These are phyloP conservation scores for Hydropsyche betteni DNA, from an alignment of 2,888 invertebrate genomes.

Conservation along the genomic window DNA sequence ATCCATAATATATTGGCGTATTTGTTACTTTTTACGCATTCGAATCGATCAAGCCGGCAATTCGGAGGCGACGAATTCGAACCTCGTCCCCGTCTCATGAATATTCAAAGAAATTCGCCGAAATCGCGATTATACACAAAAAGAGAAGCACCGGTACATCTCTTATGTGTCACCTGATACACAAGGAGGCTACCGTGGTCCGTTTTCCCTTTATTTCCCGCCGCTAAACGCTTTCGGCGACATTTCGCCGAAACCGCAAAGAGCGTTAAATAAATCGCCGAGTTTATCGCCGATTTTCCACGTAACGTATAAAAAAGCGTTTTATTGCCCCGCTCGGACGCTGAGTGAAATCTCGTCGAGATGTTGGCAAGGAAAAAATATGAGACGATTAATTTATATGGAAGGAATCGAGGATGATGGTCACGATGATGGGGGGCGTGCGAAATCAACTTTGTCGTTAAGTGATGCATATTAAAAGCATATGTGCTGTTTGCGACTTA, in stretches of 20 bases:
- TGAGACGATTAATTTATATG: neutral
- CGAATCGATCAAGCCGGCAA: too few relatives aligned
- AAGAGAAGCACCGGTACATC: too few relatives aligned
- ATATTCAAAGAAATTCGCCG: too few relatives aligned
- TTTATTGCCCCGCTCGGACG: conserved; percentile 12
- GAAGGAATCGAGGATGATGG: neutral
- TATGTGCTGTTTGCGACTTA: neutral
- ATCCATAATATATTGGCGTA: too few relatives aligned
- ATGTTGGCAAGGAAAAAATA: too few relatives aligned
- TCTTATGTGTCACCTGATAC: too few relatives aligned
- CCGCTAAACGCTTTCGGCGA: neutral
- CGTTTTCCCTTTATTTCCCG: neutral
- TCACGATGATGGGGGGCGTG: too few relatives aligned
- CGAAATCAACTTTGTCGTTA: conserved; percentile 12
- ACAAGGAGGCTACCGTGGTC: too few relatives aligned
- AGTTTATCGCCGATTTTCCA: conserved; percentile 28
- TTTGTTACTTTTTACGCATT: too few relatives aligned
- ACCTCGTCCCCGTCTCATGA: too few relatives aligned
- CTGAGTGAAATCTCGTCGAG: neutral
- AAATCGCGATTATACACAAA: too few relatives aligned
- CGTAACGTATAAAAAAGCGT: conserved; percentile 13
- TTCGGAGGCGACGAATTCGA: too few relatives aligned
- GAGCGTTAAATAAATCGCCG: conserved; percentile 31
- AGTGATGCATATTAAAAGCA: neutral
- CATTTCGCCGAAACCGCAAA: conserved; percentile 30